A percentile compares a stretch with the other conserved stretches of the same genome.
These are phyloP conservation scores for Penaeus japonicus DNA, from an alignment of 1,140 invertebrate species.

Conservation along the genomic window DNA sequence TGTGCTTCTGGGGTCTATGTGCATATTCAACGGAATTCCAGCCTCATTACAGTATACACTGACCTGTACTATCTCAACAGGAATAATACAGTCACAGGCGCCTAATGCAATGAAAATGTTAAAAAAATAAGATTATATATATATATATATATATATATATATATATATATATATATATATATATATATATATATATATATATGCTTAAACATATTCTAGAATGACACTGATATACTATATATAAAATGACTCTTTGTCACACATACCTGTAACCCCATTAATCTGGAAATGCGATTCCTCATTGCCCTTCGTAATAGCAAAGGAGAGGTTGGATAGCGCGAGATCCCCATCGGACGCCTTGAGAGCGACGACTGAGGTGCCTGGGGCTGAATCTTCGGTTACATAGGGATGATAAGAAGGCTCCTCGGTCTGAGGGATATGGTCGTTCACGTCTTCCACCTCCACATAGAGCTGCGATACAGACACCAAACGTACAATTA, in stretches of 20 bases:
- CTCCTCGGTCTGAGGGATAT: constrained; percentile 83
- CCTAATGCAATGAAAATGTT: not conserved
- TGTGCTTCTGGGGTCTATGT: no score
- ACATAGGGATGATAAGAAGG: constrained; percentile 86
- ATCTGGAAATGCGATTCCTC: constrained; percentile 89
- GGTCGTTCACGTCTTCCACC: constrained; percentile 92
- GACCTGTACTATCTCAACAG: no score
- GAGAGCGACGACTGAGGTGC: constrained; percentile 80
- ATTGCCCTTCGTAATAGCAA: constrained; percentile 87
- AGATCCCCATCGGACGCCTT: constrained; percentile 84
- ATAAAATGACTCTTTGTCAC: not conserved
- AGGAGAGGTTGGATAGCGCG: constrained; percentile 70
- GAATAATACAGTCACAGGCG: not conserved
- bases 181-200: not conserved
- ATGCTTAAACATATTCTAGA: not conserved
- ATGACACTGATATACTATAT: not conserved
- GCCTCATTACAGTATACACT: no score
- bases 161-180: not conserved
- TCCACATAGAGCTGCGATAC: constrained; percentile 82
- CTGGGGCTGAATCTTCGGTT: constrained; percentile 81
- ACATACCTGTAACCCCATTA: constrained; percentile 81
- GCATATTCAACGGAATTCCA: no score
- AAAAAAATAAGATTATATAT: not conserved
- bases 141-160: not conserved
- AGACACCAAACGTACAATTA: constrained; percentile 27